These are phyloP conservation scores for Canis aureus DNA, from an alignment of 2,113 vertebrate genomes.

Conservation along the genomic window DNA sequence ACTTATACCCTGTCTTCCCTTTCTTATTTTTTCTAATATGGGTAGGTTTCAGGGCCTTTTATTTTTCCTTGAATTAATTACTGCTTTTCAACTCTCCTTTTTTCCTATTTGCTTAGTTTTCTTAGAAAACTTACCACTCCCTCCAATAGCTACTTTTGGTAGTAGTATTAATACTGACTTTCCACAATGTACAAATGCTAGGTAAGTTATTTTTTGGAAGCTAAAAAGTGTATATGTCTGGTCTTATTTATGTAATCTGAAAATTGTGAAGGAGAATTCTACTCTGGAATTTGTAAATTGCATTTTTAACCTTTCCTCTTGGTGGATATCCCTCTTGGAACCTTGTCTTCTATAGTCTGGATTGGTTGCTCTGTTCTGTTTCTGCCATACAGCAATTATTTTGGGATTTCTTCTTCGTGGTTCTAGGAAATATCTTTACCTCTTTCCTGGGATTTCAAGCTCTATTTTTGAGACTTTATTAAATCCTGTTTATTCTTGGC, in stretches of 20 bases:
- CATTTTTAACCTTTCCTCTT: background rate
- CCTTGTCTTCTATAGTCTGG: background rate
- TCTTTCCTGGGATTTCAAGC: background rate
- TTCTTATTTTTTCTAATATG: background rate
- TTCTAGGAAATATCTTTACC: background rate
- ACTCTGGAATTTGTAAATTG: background rate
- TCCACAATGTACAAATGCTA: background rate
- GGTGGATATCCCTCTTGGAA: background rate
- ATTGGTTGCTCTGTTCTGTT: background rate
- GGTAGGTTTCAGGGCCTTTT: background rate
- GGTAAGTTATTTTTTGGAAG: background rate
- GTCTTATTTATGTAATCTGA: background rate
- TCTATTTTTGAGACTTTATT: background rate
- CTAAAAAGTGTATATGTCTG: background rate
- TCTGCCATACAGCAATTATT: background rate
- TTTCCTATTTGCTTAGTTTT: constrained; percentile 11
- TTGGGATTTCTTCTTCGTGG: background rate
- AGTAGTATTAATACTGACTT: background rate
- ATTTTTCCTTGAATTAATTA: constrained; percentile 45
- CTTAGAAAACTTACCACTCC: background rate
- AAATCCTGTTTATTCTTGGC: background rate
- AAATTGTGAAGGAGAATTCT: background rate
- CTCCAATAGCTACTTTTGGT: background rate
- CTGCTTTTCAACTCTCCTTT: rapidly evolving
- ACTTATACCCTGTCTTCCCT: background rate